Evolutionary conservation across 2,113 vertebrate genomes (phyloP).

Genomic region (Physeter macrocephalus): DNA sequence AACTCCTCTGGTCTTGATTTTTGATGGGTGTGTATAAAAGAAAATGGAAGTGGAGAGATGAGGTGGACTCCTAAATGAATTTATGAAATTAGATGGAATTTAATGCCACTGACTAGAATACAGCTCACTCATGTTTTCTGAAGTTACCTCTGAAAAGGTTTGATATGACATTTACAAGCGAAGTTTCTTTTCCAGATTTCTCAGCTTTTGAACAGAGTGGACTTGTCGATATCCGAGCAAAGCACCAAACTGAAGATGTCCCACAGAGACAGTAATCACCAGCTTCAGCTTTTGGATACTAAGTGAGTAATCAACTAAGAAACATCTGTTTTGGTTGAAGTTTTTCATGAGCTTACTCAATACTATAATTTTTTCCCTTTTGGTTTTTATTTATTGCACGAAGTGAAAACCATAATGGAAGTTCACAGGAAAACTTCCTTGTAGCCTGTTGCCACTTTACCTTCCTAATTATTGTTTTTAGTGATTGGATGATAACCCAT

Average conservation of each 20-base stretch:
- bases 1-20: background rate
- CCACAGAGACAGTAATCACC: slow-evolving; percentile 82
- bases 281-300: slow-evolving; percentile 82
- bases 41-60: background rate
- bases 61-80: background rate
- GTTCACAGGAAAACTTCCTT: background rate
- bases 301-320: slow-evolving; percentile 73
- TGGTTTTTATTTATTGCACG: background rate
- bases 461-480: background rate
- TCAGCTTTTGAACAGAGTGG: slow-evolving; percentile 82
- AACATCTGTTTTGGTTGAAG: background rate
- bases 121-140: background rate
- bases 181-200: slow-evolving; percentile 79
- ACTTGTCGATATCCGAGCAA: slow-evolving; percentile 81
- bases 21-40: background rate
- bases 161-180: background rate
- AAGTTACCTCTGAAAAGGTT: background rate
- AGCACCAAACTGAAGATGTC: slow-evolving; percentile 83
- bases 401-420: background rate
- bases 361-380: background rate
- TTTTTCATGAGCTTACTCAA: background rate
- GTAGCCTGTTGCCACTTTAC: background rate
- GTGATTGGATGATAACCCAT: background rate
- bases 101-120: background rate
- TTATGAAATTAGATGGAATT: background rate